phyloP scores from a whole-genome alignment of 2,888 invertebrate genomes.

The Gerris lacustris region DNA sequence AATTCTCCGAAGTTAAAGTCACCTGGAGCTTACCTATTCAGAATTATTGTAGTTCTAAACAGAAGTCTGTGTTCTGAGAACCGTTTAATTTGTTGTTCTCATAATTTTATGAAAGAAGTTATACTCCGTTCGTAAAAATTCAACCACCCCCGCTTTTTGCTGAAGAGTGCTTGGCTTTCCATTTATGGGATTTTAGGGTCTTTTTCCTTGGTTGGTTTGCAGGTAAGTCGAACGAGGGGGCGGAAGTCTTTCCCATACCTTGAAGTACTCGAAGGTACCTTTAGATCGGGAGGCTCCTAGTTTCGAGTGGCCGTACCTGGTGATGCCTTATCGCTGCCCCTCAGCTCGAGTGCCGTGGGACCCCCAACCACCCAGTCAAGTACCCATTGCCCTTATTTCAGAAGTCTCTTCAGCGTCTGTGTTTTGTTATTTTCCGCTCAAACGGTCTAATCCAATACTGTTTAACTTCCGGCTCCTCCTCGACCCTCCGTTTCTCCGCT shows the following conservation, averaged over 20 bases:
- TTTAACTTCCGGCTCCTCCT: constrained; percentile 2
- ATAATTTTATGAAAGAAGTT: background rate
- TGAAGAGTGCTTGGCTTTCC: background rate
- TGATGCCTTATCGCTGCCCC: background rate
- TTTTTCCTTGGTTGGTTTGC: background rate
- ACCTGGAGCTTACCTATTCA: too few species aligned
- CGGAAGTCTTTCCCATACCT: background rate
- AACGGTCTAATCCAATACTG: constrained; percentile 3
- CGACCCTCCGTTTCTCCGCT: too few species aligned
- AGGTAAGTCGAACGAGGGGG: background rate
- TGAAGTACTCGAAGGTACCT: background rate
- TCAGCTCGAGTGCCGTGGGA: background rate
- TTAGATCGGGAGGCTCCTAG: background rate
- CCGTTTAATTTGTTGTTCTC: background rate
- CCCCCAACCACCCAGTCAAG: background rate
- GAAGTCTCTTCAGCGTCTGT: background rate
- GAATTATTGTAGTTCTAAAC: too few species aligned
- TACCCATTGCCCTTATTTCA: background rate
- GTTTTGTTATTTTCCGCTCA: background rate
- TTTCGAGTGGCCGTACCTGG: background rate
- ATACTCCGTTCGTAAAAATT: background rate
- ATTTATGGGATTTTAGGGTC: too few species aligned
- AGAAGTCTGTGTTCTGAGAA: background rate
- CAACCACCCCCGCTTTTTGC: background rate
- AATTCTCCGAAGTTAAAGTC: too few species aligned